phyloP scores from a whole-genome alignment of 2,888 invertebrate genomes.

The Eudasyphora cyanicolor region DNA sequence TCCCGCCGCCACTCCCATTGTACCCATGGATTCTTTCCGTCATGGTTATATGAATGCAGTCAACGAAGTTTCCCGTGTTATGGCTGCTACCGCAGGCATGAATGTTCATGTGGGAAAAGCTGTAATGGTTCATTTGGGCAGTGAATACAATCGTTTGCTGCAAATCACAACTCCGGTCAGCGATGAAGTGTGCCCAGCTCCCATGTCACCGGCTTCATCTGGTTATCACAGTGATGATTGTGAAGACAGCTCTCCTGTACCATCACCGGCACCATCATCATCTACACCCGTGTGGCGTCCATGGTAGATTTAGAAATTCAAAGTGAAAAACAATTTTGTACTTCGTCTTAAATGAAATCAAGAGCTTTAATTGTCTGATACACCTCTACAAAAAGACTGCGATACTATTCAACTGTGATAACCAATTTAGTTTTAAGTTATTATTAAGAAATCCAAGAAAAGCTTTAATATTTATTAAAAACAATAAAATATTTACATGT shows the following conservation, averaged over 20 bases:
- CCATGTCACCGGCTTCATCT: slow-evolving; percentile 77
- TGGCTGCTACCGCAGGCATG: slow-evolving; percentile 91
- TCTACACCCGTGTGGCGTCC: slow-evolving; percentile 64
- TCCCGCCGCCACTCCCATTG: slow-evolving; percentile 82
- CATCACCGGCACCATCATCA: slow-evolving; percentile 61
- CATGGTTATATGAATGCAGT: slow-evolving; percentile 94
- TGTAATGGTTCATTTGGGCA: slow-evolving; percentile 93
- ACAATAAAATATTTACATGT: too few relatives aligned
- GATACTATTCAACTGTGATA: slow-evolving; percentile 60
- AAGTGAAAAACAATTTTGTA: too few relatives aligned
- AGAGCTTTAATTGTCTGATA: slow-evolving; percentile 52
- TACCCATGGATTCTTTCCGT: slow-evolving; percentile 86
- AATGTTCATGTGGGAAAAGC: slow-evolving; percentile 91
- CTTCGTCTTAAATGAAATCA: not conserved
- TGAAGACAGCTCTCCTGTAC: slow-evolving; percentile 44
- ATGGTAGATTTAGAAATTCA: slow-evolving; percentile 52
- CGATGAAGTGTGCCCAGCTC: slow-evolving; percentile 51
- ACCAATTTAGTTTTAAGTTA: slow-evolving; percentile 58
- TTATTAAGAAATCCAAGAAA: slow-evolving; percentile 1
- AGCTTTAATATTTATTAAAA: slow-evolving; percentile 64
- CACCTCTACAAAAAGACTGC: slow-evolving; percentile 25
- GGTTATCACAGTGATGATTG: slow-evolving; percentile 77
- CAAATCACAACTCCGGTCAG: not conserved
- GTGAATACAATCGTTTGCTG: slow-evolving; percentile 84
- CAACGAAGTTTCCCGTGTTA: slow-evolving; percentile 91